phyloP scores from a whole-genome alignment of 2,113 vertebrate species.

The Tetrao urogallus region DNA sequence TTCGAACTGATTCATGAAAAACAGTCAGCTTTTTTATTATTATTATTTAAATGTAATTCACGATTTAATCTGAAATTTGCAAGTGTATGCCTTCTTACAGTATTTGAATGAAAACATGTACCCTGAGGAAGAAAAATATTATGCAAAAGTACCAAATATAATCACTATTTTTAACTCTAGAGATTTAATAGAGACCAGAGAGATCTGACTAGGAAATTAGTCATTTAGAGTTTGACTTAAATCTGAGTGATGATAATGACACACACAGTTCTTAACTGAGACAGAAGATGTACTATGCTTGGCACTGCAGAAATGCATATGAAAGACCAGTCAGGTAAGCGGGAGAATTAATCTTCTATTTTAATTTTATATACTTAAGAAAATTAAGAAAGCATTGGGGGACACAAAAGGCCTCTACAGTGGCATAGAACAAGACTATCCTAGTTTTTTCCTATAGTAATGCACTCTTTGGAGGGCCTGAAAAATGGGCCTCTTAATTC shows the following conservation, averaged over 20 bases:
- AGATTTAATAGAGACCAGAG: background rate
- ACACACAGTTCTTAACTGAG: background rate
- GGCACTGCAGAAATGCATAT: background rate
- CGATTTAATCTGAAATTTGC: background rate
- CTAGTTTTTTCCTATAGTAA: background rate
- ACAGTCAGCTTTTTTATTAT: background rate
- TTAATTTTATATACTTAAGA: background rate
- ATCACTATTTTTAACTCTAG: background rate
- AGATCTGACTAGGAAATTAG: background rate
- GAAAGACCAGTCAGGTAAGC: accelerated
- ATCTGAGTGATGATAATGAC: background rate
- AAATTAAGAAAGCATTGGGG: background rate
- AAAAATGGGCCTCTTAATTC: background rate
- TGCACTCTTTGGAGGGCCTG: background rate
- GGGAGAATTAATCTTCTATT: background rate
- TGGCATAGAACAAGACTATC: background rate
- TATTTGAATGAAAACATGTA: background rate
- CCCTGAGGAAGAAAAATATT: background rate
- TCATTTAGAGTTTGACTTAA: background rate
- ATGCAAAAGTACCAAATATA: background rate
- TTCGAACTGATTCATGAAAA: background rate
- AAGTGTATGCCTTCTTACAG: background rate
- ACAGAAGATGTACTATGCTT: background rate
- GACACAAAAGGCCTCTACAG: background rate
- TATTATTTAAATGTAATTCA: background rate